A percentile compares a stretch with the other conserved stretches of the same genome.
These are phyloP conservation scores for Rhabdomys dilectus DNA, from an alignment of 2,113 vertebrate genomes.

Conservation along the genomic window DNA sequence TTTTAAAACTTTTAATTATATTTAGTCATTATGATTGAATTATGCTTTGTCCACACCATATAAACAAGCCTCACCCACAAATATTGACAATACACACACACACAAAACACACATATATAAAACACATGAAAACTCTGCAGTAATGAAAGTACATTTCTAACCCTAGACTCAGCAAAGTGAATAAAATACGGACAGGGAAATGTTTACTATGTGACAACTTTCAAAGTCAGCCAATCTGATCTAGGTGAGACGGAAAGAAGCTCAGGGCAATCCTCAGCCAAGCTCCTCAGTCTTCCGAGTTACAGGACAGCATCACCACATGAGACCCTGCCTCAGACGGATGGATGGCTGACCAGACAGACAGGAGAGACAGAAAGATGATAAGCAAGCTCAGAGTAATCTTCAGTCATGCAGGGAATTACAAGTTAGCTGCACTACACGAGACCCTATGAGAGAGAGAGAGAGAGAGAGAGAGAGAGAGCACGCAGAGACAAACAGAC, in stretches of 20 bases:
- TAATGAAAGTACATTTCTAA: background rate
- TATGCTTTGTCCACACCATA: background rate
- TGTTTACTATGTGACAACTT: background rate
- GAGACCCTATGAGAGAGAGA: background rate
- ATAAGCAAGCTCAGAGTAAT: background rate
- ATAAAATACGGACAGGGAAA: background rate
- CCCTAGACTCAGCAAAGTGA: background rate
- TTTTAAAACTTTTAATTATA: background rate
- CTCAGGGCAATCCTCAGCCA: background rate
- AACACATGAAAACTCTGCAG: background rate
- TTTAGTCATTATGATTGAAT: background rate
- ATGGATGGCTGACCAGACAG: background rate
- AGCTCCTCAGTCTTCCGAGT: no score
- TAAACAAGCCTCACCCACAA: background rate
- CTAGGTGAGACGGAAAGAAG: background rate
- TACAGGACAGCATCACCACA: background rate
- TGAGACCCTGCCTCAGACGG: no score
- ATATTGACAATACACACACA: background rate
- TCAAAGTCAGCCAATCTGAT: background rate
- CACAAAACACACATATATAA: background rate
- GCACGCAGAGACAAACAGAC: no score
- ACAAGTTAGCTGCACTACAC: background rate
- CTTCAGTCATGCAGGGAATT: background rate
- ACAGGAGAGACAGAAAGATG: background rate
- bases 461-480: background rate